Base-by-base conservation (phyloP, 2,113 vertebrate species). In the Syngnathus scovelli region DNA sequence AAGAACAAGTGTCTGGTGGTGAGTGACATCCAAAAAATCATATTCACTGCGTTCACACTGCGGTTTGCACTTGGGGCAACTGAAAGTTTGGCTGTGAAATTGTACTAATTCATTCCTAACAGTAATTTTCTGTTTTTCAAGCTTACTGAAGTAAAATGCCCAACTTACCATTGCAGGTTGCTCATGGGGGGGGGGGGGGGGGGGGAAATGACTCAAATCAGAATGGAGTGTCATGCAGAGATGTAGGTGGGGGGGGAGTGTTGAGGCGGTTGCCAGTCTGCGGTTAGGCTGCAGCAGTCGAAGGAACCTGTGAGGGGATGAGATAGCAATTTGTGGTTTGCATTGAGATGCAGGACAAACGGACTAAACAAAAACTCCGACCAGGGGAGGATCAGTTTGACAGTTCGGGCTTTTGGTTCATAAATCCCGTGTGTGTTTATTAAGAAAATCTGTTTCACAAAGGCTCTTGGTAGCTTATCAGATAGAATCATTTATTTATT, bases 311-410 rank as follows among this genome's bases (percentile, higher is more conserved):
- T 90, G 88, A 87, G 81, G 81, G 73, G 85, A 86, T 86, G 82
- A 89, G 86, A 89, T 90, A 90, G 82, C 82, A 19, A 68, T 48
- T 80, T 87, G 85, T 83, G 85, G 88, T 88, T 90, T 88, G 68
- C 73, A 76, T 33, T 80, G 71, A 77, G 77, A 76, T 73, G 79
- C 83, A 74, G 76, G 74, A 74, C 75, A 66, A 80, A 72, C 60
- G 56, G 55, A 76, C 69, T 38, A 23, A 70, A 77, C 70, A 76
- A n/a, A 64, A 72, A 68, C 66, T 37, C 44, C 36, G 73, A 74
- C 46, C 71, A 41, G 68, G 68, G 54, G 75, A 80, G 76, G 78
- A 83, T 79, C 85, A 68, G 85, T 89, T 89, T 77, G 69, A 61
- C 87, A 78, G 83, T 87, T 71, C 27, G 51, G 67, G 36, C 33